phyloP scores from a whole-genome alignment of 2,888 invertebrate species.

The Adela reaumurella region DNA sequence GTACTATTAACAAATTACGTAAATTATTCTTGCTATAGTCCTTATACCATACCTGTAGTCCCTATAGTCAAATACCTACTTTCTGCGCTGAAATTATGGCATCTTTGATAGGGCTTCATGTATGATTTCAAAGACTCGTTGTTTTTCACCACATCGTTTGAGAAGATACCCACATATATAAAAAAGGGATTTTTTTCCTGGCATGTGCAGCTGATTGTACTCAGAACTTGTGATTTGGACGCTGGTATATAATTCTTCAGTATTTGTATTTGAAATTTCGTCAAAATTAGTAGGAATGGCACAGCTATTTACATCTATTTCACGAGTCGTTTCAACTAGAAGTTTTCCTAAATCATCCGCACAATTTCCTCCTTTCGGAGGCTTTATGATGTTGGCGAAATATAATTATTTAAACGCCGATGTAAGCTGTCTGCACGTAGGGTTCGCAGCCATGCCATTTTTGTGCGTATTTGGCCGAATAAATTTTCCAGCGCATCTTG shows the following conservation, averaged over 20 bases:
- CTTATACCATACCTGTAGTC: too few relatives aligned
- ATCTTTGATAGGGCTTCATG: background rate
- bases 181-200: conserved; percentile 7
- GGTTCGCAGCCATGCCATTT: conserved; percentile 5
- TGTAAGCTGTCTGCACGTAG: conserved; percentile 7
- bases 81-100: background rate
- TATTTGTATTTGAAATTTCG: background rate
- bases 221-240: conserved; percentile 6
- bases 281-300: too few relatives aligned
- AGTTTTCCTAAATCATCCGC: conserved; percentile 6
- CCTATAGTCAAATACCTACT: too few relatives aligned
- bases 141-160: conserved; percentile 2
- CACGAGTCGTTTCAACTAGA: background rate
- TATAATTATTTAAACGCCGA: conserved; percentile 2
- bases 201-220: conserved; percentile 7
- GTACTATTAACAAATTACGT: conserved; percentile 2
- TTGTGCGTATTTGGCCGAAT: conserved; percentile 6
- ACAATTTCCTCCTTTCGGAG: conserved; percentile 5
- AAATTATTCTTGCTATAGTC: background rate
- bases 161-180: conserved; percentile 4
- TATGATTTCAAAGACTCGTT: conserved; percentile 1
- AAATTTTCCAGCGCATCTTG: conserved; percentile 5
- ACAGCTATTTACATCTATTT: too few relatives aligned
- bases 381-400: conserved; percentile 3
- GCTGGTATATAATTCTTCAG: conserved; percentile 3